Conservation (phyloP, 2,888 invertebrate species). For the Matsumyia berberina region DNA sequence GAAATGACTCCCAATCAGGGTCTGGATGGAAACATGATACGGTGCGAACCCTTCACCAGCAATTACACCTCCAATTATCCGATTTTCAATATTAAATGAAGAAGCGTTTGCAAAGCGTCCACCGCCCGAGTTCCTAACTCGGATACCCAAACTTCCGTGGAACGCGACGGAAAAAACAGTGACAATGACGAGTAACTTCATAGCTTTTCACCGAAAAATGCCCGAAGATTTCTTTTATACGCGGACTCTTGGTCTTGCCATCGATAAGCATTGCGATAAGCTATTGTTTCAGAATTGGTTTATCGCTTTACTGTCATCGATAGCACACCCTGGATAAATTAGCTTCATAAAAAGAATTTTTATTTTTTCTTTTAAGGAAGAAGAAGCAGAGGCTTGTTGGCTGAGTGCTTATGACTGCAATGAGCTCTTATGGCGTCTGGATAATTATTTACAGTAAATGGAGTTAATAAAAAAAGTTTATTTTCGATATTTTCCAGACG, state of each 20-base stretch:
- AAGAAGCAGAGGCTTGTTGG: conserved; percentile 21
- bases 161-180: conserved; percentile 29
- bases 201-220: conserved; percentile 19
- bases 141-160: conserved; percentile 34
- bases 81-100: conserved; percentile 56
- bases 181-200: conserved; percentile 55
- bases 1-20: conserved; percentile 80
- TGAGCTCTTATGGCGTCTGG: conserved; percentile 16
- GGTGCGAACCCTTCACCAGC: conserved; percentile 79
- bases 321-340: conserved; percentile 29
- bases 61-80: conserved; percentile 80
- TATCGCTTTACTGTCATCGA: conserved; percentile 35
- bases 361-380: conserved; percentile 8
- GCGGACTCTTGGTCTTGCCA: conserved; percentile 11
- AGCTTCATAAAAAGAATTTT: conserved; percentile 21
- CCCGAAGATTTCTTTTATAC: conserved; percentile 56
- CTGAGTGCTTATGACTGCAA: conserved; percentile 27
- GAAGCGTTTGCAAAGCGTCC: conserved; percentile 12
- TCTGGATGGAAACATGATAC: conserved; percentile 82
- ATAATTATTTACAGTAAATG: conserved; percentile 6
- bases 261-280: conserved; percentile 43
- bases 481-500: neutral
- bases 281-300: conserved; percentile 8
- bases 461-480: conserved; percentile 11
- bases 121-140: neutral